Percentiles rank a stretch among this genome's conserved stretches.
These are phyloP conservation scores for Aldabrachelys gigantea DNA, from an alignment of 2,113 vertebrate species.

Conservation along the genomic window DNA sequence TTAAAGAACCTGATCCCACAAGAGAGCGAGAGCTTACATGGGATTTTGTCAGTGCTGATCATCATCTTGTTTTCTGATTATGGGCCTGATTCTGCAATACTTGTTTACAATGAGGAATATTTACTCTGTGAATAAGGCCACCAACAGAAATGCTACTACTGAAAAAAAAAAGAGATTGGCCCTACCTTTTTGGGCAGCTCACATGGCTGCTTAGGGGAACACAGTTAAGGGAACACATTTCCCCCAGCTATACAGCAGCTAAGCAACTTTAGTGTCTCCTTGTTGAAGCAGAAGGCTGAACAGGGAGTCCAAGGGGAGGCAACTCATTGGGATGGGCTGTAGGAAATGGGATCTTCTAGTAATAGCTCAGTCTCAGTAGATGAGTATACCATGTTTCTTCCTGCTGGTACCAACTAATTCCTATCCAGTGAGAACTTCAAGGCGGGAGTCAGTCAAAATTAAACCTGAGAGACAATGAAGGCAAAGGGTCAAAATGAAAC, in stretches of 20 bases:
- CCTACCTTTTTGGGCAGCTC: neutral
- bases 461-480: neutral
- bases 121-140: neutral
- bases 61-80: neutral
- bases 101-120: neutral
- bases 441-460: too few relatives aligned
- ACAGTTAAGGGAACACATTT: neutral
- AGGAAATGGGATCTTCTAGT: neutral
- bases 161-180: neutral
- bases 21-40: neutral
- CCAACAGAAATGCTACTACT: neutral
- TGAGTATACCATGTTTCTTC: neutral
- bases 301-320: neutral
- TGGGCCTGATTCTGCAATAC: neutral
- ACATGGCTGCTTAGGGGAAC: neutral
- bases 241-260: neutral
- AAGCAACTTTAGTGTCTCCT: neutral
- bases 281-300: neutral
- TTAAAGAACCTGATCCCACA: neutral
- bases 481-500: neutral
- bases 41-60: neutral
- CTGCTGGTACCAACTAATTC: accelerated
- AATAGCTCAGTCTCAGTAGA: neutral
- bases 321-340: neutral
- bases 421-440: neutral